phyloP scores from a whole-genome alignment of 2,797 vertebrate species.

The Molossus molossus region DNA sequence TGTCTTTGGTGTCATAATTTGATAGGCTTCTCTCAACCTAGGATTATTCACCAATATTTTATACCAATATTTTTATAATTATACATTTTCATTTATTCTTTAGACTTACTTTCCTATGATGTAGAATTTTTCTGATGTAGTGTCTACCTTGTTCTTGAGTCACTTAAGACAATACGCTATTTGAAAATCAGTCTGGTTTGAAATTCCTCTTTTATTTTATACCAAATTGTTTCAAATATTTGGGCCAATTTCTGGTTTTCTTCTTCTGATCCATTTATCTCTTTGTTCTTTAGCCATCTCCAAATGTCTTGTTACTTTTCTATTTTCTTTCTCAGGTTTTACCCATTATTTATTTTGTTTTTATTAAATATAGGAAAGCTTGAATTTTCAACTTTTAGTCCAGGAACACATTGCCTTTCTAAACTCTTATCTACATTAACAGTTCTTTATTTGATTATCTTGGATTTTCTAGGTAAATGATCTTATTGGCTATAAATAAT shows the following conservation, averaged over 20 bases:
- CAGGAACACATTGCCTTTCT: background rate
- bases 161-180: background rate
- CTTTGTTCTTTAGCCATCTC: background rate
- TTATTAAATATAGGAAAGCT: background rate
- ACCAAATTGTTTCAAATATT: background rate
- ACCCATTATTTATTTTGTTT: background rate
- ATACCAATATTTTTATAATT: background rate
- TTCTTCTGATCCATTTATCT: background rate
- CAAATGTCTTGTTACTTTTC: background rate
- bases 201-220: background rate
- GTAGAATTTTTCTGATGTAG: background rate
- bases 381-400: background rate
- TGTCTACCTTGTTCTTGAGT: background rate
- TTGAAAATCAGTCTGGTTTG: background rate
- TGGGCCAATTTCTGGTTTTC: background rate
- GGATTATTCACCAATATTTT: slow-evolving; percentile 54
- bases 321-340: slow-evolving; percentile 12
- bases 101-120: background rate
- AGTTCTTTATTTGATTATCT: background rate
- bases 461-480: background rate
- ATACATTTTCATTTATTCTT: background rate
- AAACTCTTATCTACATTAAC: background rate
- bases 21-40: background rate
- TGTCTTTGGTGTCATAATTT: background rate
- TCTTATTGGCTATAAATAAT: background rate